Percentiles rank a stretch among this genome's conserved stretches.
Conservation (phyloP, 2,113 vertebrate species). For the Anguilla rostrata region DNA sequence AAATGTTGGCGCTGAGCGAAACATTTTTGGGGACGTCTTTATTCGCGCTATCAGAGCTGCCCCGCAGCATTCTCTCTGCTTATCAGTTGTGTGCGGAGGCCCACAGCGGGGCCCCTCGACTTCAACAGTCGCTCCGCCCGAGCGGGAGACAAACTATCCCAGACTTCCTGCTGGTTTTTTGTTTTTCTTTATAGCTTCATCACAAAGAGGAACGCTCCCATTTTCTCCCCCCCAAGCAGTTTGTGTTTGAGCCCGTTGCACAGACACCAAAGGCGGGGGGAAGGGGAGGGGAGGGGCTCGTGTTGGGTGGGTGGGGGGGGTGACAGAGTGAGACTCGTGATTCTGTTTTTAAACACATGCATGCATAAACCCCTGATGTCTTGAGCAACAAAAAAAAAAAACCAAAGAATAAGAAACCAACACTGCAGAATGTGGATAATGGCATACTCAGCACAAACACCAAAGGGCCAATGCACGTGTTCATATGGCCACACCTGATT, state of each 20-base stretch:
- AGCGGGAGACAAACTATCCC: neutral
- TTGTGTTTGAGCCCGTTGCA: neutral
- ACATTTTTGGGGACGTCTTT: neutral
- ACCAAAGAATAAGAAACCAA: too few relatives aligned
- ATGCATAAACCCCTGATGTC: neutral
- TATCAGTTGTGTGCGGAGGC: slow-evolving; percentile 34
- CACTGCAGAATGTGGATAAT: neutral
- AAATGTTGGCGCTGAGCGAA: neutral
- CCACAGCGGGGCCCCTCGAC: slow-evolving; percentile 6
- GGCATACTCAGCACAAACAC: neutral
- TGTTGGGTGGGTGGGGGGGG: neutral
- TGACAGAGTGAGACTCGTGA: neutral
- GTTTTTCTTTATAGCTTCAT: neutral
- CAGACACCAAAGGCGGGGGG: neutral
- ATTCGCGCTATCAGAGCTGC: slow-evolving; percentile 28
- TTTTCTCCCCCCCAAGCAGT: neutral
- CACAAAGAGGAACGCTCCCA: slow-evolving; percentile 15
- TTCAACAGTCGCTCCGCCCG: neutral
- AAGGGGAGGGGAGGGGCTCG: neutral
- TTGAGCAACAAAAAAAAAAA: too few relatives aligned
- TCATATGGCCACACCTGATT: neutral
- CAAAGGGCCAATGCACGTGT: neutral
- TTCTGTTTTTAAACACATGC: neutral
- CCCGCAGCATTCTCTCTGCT: slow-evolving; percentile 8
- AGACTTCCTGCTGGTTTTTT: neutral